Conservation (phyloP, 2,888 invertebrate genomes). For the Asteroscopus sphinx region DNA sequence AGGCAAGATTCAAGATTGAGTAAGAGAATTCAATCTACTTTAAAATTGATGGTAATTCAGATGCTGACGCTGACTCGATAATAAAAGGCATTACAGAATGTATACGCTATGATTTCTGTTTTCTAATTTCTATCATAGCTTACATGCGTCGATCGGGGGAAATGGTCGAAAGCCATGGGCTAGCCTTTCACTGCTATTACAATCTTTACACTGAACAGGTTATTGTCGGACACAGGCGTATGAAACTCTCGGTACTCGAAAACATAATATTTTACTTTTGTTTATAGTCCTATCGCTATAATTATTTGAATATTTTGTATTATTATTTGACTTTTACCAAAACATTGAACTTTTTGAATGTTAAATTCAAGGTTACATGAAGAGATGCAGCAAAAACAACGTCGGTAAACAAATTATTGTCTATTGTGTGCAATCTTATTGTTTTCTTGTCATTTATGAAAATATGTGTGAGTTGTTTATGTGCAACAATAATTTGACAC, state of each 20-base stretch:
- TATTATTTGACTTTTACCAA: slow-evolving; percentile 13
- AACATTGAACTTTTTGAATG: slow-evolving; percentile 29
- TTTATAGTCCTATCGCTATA: slow-evolving; percentile 7
- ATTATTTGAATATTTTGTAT: not conserved
- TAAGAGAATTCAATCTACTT: slow-evolving; percentile 13
- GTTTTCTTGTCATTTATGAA: slow-evolving; percentile 16
- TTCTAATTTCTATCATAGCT: slow-evolving; percentile 36
- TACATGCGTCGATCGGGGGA: slow-evolving; percentile 28
- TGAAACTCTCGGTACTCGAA: slow-evolving; percentile 5
- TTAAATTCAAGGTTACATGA: slow-evolving; percentile 22
- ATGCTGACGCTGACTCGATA: slow-evolving; percentile 22
- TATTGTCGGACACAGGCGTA: slow-evolving; percentile 9
- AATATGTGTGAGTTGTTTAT: slow-evolving; percentile 10
- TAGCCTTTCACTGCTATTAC: slow-evolving; percentile 51
- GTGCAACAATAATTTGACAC: slow-evolving; percentile 13
- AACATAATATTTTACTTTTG: slow-evolving; percentile 11
- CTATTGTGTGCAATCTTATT: slow-evolving; percentile 21
- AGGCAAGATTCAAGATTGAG: not conserved
- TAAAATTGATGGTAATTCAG: slow-evolving; percentile 26
- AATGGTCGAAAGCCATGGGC: slow-evolving; percentile 38
- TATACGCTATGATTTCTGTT: slow-evolving; percentile 40
- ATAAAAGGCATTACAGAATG: slow-evolving; percentile 37
- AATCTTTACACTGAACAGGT: slow-evolving; percentile 23
- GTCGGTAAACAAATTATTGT: slow-evolving; percentile 25
- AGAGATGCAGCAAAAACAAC: slow-evolving; percentile 24